Conservation (phyloP, 2,888 invertebrate genomes). For the Alviniconcha strummeri region DNA sequence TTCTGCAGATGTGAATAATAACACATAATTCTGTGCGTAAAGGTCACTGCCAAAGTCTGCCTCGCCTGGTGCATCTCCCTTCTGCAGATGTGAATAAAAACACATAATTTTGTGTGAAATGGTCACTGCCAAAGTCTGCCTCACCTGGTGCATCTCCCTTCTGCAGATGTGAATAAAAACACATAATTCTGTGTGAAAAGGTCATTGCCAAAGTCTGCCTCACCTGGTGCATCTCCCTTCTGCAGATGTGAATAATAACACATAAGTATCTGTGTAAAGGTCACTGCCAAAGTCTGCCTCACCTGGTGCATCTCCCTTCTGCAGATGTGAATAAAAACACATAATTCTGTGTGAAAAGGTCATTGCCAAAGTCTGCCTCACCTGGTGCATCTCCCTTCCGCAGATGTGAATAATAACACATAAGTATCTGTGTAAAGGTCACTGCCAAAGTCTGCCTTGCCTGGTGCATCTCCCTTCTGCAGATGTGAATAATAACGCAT, state of each 20-base stretch:
- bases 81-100: slow-evolving; percentile 45
- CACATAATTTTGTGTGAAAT: no score
- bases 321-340: slow-evolving; percentile 31
- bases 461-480: slow-evolving; percentile 60
- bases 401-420: slow-evolving; percentile 24
- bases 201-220: slow-evolving; percentile 78
- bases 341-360: slow-evolving; percentile 64
- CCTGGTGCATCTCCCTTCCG: slow-evolving; percentile 61
- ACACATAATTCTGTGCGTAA: no score
- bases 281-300: slow-evolving; percentile 77
- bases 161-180: slow-evolving; percentile 45
- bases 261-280: slow-evolving; percentile 52
- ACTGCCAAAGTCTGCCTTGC: slow-evolving; percentile 78
- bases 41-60: slow-evolving; percentile 77
- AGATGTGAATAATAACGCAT: slow-evolving; percentile 22
- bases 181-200: background rate
- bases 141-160: slow-evolving; percentile 73
- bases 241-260: slow-evolving; percentile 40
- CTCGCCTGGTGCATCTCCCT: slow-evolving; percentile 74
- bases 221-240: slow-evolving; percentile 72
- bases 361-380: slow-evolving; percentile 78
- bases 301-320: slow-evolving; percentile 72
- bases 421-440: slow-evolving; percentile 64
- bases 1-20: slow-evolving; percentile 46
- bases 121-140: slow-evolving; percentile 78